Base-by-base conservation (phyloP, 2,888 invertebrate species). In the Autographa gamma region DNA sequence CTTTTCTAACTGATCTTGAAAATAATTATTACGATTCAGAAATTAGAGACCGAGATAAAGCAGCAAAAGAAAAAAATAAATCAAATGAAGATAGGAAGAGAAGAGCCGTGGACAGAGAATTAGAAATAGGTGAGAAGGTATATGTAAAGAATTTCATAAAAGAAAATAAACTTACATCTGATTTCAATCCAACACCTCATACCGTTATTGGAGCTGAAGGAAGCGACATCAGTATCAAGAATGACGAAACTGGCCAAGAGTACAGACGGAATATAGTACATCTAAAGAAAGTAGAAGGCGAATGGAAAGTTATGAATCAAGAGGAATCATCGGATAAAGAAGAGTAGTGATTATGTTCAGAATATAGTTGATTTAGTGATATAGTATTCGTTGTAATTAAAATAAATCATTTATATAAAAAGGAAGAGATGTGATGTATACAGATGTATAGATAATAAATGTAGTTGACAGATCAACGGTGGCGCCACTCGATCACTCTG, bases 211-310 rank as follows among this genome's bases (percentile, higher is more conserved):
- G 54, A 25, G 19, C 62, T 41, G 38, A 66, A 14, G 77, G 73
- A 16, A 48, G 61, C 7, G 77, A 77, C n/a, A n/a, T 68, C 13
- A 62, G 41, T 41, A 18, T 76, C 5, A 56, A 62, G 25, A 74
- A 74, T 38, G 74, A 77, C 38, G 69, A 70, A 38, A 77, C 68
- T 41, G 77, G 77, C 13, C 67, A 74, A 38, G 61, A 71, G 48
- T 48, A 48, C 16, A 61, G 66, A 54, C 41, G 61, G 7, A 61
- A 61, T 25, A 25, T 61, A 25, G 71, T 81, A 19, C 74, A 79
- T 56, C 59, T 81, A 4, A 79, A 79, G 56, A 80, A 59, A 60
- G 60, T 81, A n/a, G 74, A 81, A 71, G 74, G 74, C 7, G 14
- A 74, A 52, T 78, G 68, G 73, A 62, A 58, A 19, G 61, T 71